Evolutionary conservation across 2,113 vertebrate species (phyloP).

Genomic region (Ellobius talpinus): DNA sequence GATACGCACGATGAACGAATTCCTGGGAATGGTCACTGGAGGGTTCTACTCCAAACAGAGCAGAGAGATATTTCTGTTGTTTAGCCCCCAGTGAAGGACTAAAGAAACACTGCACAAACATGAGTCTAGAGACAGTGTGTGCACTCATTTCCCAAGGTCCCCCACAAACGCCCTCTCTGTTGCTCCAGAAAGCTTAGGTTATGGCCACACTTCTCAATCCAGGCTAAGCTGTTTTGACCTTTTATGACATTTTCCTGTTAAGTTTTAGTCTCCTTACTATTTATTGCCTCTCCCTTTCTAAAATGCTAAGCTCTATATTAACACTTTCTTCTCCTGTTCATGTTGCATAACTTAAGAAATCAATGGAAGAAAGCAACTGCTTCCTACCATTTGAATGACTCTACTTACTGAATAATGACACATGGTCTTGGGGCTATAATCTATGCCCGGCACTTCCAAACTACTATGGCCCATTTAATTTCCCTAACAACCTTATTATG

Average conservation of each 20-base stretch:
- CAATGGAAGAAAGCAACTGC: background rate
- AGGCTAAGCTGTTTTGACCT: background rate
- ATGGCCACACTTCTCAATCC: background rate
- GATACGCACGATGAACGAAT: background rate
- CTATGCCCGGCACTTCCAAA: background rate
- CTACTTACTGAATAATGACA: background rate
- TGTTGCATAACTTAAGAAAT: background rate
- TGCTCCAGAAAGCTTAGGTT: background rate
- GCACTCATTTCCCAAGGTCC: background rate
- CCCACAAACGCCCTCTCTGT: background rate
- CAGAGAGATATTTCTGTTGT: background rate
- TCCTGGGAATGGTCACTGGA: background rate
- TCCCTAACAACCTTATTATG: background rate
- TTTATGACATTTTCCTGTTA: background rate
- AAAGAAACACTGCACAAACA: slow-evolving; percentile 47
- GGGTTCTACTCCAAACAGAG: background rate
- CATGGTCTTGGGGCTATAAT: background rate
- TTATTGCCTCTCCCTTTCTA: background rate
- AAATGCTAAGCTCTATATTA: background rate
- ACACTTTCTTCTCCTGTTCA: background rate
- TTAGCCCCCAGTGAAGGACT: background rate
- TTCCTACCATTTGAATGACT: background rate
- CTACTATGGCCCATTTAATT: background rate
- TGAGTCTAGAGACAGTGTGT: background rate
- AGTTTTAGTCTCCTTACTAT: background rate